These are phyloP conservation scores for Xiphorhynchus erythropygius DNA, from an alignment of 2,797 vertebrate species.

Conservation along the genomic window DNA sequence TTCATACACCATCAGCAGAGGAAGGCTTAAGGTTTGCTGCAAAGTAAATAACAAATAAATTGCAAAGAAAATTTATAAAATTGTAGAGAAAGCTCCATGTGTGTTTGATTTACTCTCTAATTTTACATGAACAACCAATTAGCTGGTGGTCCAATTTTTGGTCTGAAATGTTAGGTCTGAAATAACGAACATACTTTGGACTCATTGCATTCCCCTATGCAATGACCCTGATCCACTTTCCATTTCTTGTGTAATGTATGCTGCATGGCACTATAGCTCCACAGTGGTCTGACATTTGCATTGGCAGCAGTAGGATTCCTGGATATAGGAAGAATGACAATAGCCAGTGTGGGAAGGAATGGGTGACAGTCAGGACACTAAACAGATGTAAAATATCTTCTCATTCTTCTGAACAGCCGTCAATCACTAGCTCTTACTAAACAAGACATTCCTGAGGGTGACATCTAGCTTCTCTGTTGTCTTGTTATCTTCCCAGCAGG, in stretches of 20 bases:
- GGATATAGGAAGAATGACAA: conserved; percentile 72
- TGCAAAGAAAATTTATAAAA: neutral
- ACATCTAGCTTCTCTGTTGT: conserved; percentile 69
- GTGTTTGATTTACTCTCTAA: neutral
- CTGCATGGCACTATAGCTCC: conserved; percentile 51
- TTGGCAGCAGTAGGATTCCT: conserved; percentile 66
- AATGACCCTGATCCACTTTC: conserved; percentile 50
- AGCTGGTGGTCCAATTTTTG: neutral
- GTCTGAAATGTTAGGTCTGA: conserved; percentile 35
- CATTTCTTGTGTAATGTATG: conserved; percentile 58
- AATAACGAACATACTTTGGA: conserved; percentile 54
- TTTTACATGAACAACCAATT: neutral
- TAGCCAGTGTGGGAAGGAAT: conserved; percentile 70
- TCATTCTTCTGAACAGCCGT: conserved; percentile 85
- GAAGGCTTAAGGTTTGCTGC: neutral
- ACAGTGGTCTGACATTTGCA: conserved; percentile 70
- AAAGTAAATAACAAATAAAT: neutral
- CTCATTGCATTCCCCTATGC: conserved; percentile 46
- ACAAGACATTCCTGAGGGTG: conserved; percentile 73
- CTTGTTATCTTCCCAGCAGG: conserved; percentile 68
- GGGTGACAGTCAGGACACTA: conserved; percentile 75
- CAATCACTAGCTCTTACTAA: conserved; percentile 83
- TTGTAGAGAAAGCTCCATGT: neutral
- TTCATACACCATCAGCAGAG: neutral
- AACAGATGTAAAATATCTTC: conserved; percentile 90